Evolutionary conservation across 2,888 invertebrate species (phyloP).

Genomic region (Baronia brevicornis): DNA sequence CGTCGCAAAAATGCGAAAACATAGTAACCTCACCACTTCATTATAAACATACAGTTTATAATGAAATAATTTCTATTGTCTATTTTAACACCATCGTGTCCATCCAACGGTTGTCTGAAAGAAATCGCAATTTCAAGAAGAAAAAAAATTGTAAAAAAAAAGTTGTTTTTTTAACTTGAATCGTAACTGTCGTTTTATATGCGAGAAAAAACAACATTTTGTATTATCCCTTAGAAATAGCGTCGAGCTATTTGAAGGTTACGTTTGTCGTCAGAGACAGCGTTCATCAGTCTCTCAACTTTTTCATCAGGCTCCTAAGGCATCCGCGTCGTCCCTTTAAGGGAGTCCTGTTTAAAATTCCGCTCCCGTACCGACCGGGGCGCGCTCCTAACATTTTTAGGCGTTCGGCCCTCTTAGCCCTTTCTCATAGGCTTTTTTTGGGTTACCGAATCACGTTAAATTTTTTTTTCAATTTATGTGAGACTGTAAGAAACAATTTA

Average conservation of each 20-base stretch:
- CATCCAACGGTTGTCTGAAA: too few species aligned
- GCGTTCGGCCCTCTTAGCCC: conserved; percentile 46
- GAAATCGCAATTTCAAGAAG: too few species aligned
- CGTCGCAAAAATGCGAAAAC: too few species aligned
- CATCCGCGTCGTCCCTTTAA: conserved; percentile 48
- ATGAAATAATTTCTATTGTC: too few species aligned
- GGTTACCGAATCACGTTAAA: conserved; percentile 30
- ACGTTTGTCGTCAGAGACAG: conserved; percentile 22
- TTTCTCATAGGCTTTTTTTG: conserved; percentile 55
- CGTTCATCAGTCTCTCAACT: conserved; percentile 30
- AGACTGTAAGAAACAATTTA: conserved; percentile 8
- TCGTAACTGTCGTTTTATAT: too few species aligned
- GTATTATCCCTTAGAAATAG: too few species aligned
- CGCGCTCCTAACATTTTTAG: conserved; percentile 63
- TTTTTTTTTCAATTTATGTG: conserved; percentile 30
- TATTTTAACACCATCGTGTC: too few species aligned
- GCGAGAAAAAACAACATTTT: neutral
- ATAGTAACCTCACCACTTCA: too few species aligned
- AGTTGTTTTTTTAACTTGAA: too few species aligned
- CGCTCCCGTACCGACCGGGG: conserved; percentile 48
- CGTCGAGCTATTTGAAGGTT: conserved; percentile 23
- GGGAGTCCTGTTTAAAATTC: conserved; percentile 67
- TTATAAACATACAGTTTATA: too few species aligned
- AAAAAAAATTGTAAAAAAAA: too few species aligned
- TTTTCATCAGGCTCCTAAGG: conserved; percentile 38